These are phyloP conservation scores for Labia minor DNA, from an alignment of 2,888 invertebrate genomes.

Conservation along the genomic window DNA sequence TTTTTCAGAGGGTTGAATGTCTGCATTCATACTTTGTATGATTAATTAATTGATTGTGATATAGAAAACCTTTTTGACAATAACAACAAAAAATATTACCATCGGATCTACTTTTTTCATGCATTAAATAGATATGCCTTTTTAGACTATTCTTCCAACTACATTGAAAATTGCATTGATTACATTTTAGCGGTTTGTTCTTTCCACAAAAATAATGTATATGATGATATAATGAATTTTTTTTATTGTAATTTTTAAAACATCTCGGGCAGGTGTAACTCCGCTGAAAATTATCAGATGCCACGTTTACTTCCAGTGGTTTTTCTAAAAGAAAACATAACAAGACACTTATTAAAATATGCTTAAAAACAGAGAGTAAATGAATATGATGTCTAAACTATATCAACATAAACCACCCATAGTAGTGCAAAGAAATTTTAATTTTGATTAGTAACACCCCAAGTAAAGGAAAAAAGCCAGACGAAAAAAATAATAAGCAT, in stretches of 20 bases:
- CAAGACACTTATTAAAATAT: neutral
- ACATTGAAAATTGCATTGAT: neutral
- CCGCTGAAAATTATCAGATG: neutral
- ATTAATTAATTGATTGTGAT: no score
- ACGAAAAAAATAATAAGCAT: no score
- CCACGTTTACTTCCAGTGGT: neutral
- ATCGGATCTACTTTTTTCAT: neutral
- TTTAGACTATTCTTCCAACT: neutral
- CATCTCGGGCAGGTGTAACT: neutral
- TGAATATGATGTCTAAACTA: no score
- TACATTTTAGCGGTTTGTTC: neutral
- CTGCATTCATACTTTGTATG: no score
- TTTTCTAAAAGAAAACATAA: neutral
- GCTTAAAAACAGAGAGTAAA: no score
- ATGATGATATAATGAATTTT: conserved; percentile 7
- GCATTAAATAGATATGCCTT: neutral
- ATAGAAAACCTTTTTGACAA: no score
- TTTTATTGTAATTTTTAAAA: neutral
- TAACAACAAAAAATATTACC: no score
- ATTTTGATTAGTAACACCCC: no score
- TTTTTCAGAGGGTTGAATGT: no score
- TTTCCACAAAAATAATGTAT: neutral
- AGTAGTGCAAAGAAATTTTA: no score
- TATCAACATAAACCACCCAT: no score
- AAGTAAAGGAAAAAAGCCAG: no score